Evolutionary conservation across 2,888 invertebrate genomes (phyloP), one percentile per base, ranked within the genome.

Genomic region (Cosmia trapezina): DNA sequence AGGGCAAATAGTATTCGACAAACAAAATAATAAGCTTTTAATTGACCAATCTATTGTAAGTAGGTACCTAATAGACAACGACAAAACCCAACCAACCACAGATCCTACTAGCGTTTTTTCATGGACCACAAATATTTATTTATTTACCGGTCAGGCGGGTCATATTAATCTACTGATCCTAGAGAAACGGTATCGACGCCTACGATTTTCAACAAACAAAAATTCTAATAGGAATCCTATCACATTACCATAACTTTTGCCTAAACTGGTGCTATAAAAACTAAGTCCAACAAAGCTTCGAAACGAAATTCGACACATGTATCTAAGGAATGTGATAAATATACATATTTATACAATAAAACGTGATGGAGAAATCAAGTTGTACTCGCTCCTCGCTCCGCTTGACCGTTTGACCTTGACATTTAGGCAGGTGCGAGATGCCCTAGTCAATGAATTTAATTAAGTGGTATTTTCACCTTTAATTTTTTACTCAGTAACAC

Each of bases 401-500:
- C 85, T 87, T 92, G 92, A 91, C 91, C 91, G 83, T 89, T 88
- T 93, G 92, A 93, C 94, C 94, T 94, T 95, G 94, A 91, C 94
- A 92, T 93, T 94, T 90, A 77, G 79, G 79, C 86, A 88, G 88
- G 87, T 89, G 86, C 73, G 78, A 62, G 78, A 65, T 70, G 64
- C 81, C 79, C 72, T 65, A 77, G 75, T 75, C 79, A 85, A 83
- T 83, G 73, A 80, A 80, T 85, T 87, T 82, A 87, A 85, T 85
- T 80, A 81, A 82, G 68, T 65, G 61, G 67, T 78, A 83, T 83
- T 80, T 79, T 80, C 74, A 72, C 76, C 66, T 73, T 77, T 76
- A 70, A 3, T 59, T 49, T 73, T 71, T 59, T 37, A 45, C n/a
- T 47, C 14, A 57, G 57, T 67, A 53, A 71, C 54, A 33, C 11